phyloP scores from a whole-genome alignment of 2,113 vertebrate species.

The Oncorhynchus kisutch region DNA sequence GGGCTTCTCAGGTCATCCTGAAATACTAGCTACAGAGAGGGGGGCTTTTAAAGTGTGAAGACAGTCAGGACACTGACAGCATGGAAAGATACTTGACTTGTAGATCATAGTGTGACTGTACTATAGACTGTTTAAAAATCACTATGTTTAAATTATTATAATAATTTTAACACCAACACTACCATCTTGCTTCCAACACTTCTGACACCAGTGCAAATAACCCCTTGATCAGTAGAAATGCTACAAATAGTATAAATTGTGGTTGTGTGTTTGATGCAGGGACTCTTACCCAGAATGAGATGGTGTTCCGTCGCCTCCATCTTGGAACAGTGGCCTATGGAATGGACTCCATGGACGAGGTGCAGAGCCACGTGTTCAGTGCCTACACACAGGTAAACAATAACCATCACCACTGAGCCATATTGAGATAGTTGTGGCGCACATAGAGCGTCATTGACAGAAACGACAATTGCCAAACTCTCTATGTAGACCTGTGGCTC shows the following conservation, averaged over 20 bases:
- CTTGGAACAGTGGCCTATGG: constrained; percentile 95
- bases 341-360: constrained; percentile 98
- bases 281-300: constrained; percentile 96
- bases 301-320: constrained; percentile 95
- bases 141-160: background rate
- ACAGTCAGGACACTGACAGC: constrained; percentile 33
- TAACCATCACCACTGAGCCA: too few species aligned
- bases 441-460: too few species aligned
- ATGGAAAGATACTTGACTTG: constrained; percentile 7
- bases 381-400: constrained; percentile 90
- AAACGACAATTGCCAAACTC: too few species aligned
- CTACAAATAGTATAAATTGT: background rate
- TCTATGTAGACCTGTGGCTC: too few species aligned
- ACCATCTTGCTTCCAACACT: too few species aligned
- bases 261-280: constrained; percentile 67
- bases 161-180: too few species aligned
- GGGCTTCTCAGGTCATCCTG: constrained; percentile 55
- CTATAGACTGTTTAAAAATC: background rate
- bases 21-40: constrained; percentile 48
- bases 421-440: too few species aligned
- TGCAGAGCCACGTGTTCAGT: constrained; percentile 96
- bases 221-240: too few species aligned
- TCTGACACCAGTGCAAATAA: too few species aligned
- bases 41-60: constrained; percentile 54
- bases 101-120: too few species aligned